phyloP scores from a whole-genome alignment of 2,888 invertebrate genomes.

The Drosophila diplacantha region DNA sequence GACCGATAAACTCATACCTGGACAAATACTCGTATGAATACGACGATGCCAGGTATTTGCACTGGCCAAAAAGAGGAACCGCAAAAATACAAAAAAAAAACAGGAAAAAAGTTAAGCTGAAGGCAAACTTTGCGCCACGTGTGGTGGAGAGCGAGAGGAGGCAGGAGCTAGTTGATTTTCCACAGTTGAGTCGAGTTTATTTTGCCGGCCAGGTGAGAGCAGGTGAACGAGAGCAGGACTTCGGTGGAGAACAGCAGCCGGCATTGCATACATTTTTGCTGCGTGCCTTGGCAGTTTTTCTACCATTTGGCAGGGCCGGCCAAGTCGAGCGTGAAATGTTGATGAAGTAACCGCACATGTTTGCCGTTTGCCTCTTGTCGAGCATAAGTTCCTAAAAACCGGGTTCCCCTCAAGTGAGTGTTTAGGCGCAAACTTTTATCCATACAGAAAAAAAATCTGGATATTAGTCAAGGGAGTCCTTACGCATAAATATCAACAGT shows the following conservation, averaged over 20 bases:
- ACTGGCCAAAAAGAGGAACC: conserved; percentile 31
- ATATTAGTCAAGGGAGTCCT: background rate
- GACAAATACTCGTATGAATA: conserved; percentile 20
- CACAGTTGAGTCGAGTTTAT: conserved; percentile 69
- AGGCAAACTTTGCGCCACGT: conserved; percentile 58
- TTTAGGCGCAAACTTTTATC: conserved; percentile 54
- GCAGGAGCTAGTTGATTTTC: conserved; percentile 65
- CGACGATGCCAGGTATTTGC: conserved; percentile 57
- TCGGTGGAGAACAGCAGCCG: conserved; percentile 26
- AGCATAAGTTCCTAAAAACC: conserved; percentile 27
- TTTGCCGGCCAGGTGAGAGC: conserved; percentile 60
- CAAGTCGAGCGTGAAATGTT: conserved; percentile 69
- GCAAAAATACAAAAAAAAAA: conserved; percentile 19
- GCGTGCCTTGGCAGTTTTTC: conserved; percentile 55
- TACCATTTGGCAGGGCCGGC: conserved; percentile 33
- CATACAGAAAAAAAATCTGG: background rate
- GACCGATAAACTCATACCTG: conserved; percentile 45
- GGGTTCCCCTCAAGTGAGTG: conserved; percentile 48
- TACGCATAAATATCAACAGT: background rate
- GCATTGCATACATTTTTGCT: conserved; percentile 62
- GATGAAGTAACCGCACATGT: conserved; percentile 64
- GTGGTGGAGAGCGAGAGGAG: conserved; percentile 20
- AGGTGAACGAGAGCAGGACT: conserved; percentile 10
- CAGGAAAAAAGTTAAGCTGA: conserved; percentile 43
- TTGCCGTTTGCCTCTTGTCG: conserved; percentile 49